A percentile compares a stretch with the other conserved stretches of the same genome.
Evolutionary conservation across 2,888 invertebrate genomes (phyloP).

Genomic region (Drosophila silvestris): DNA sequence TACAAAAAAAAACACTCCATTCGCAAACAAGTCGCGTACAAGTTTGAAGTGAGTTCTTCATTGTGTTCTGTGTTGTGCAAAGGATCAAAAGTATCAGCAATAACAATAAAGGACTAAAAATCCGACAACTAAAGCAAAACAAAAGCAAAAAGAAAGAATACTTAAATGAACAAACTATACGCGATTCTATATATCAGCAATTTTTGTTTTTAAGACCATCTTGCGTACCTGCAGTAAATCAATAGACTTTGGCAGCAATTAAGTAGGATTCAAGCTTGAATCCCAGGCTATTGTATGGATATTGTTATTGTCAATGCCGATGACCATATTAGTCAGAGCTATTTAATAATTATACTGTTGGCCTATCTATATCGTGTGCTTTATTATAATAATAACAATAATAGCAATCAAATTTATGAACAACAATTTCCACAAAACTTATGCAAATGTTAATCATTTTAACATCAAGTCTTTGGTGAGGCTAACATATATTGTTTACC

Average conservation of each 20-base stretch:
- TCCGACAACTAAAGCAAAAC: neutral
- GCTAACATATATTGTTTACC: neutral
- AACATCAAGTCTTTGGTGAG: neutral
- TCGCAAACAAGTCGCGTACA: slow-evolving; percentile 59
- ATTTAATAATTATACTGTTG: neutral
- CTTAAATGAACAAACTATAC: neutral
- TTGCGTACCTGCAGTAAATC: neutral
- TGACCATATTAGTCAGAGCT: neutral
- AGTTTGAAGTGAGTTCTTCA: slow-evolving; percentile 58
- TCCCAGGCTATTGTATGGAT: neutral
- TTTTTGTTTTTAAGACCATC: neutral
- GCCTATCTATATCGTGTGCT: neutral
- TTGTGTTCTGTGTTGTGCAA: slow-evolving; percentile 27
- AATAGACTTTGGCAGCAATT: neutral
- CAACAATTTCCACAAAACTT: neutral
- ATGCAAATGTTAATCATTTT: neutral
- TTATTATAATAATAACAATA: neutral
- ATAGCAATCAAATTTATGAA: neutral
- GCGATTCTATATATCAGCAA: neutral
- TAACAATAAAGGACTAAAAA: neutral
- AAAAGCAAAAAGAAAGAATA: neutral
- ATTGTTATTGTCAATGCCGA: neutral
- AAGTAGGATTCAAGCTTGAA: neutral
- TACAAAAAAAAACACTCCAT: slow-evolving; percentile 19
- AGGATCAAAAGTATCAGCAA: slow-evolving; percentile 21